Percentiles rank a stretch among this genome's conserved stretches.
Evolutionary conservation across 2,113 vertebrate species (phyloP).

Genomic region (Oceanodroma tethys): DNA sequence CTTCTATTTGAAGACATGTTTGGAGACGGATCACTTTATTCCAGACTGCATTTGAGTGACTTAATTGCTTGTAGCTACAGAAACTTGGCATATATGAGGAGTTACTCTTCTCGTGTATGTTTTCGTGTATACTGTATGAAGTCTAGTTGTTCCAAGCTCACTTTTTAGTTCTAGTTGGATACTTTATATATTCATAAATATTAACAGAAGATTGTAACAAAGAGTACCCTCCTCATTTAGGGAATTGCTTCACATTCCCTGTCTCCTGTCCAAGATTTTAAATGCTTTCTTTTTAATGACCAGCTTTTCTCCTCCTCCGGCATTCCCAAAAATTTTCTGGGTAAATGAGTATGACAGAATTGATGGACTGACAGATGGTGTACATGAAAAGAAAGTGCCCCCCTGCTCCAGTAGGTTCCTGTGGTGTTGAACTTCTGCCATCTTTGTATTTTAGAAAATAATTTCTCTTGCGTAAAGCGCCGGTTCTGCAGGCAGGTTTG

Average conservation of each 20-base stretch:
- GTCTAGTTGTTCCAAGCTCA: not conserved
- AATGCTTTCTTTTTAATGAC: not conserved
- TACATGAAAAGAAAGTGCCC: not conserved
- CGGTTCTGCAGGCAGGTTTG: not conserved
- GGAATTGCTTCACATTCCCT: not conserved
- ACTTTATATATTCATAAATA: not conserved
- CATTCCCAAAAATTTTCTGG: not conserved
- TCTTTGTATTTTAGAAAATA: not conserved
- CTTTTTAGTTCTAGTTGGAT: not conserved
- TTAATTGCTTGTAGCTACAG: slow-evolving; percentile 44
- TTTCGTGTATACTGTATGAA: not conserved
- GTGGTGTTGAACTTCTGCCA: not conserved
- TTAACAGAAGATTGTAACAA: not conserved
- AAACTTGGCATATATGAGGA: not conserved
- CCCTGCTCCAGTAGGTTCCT: not conserved
- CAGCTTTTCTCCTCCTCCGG: not conserved
- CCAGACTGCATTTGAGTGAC: not conserved
- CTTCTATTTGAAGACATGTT: not conserved
- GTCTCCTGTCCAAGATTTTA: not conserved
- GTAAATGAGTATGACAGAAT: not conserved
- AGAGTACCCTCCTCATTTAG: not conserved
- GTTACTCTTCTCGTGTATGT: not conserved
- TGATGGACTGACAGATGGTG: not conserved
- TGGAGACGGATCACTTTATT: slow-evolving; percentile 26
- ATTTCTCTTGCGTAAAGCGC: not conserved